These are phyloP conservation scores for Climacteris rufus DNA, from an alignment of 2,113 vertebrate genomes.

Conservation along the genomic window DNA sequence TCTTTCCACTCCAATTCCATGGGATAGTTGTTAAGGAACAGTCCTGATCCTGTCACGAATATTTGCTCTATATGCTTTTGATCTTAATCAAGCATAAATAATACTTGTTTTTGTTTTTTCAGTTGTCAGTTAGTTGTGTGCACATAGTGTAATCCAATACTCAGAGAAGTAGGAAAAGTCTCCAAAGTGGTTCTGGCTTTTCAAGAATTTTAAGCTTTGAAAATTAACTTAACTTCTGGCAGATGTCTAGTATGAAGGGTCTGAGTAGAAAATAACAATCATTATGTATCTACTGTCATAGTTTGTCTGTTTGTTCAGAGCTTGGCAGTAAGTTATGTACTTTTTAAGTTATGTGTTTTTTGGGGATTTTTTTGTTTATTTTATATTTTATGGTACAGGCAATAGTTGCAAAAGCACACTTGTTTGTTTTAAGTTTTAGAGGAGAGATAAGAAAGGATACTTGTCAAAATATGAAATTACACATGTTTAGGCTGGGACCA, in stretches of 20 bases:
- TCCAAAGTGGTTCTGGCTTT: background rate
- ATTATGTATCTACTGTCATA: background rate
- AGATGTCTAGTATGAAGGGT: background rate
- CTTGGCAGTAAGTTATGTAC: background rate
- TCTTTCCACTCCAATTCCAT: background rate
- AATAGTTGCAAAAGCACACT: background rate
- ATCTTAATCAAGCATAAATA: background rate
- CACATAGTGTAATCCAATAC: background rate
- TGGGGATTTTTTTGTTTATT: background rate
- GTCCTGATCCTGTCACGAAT: background rate
- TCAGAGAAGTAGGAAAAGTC: background rate
- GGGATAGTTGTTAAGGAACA: background rate
- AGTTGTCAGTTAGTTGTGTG: background rate
- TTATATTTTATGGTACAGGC: background rate
- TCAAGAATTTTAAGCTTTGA: background rate
- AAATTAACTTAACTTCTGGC: background rate
- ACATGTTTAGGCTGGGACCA: background rate
- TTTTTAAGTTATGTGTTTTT: background rate
- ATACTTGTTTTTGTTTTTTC: background rate
- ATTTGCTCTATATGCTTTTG: background rate
- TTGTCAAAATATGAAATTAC: background rate
- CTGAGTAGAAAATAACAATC: conserved; percentile 1
- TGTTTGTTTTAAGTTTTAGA: background rate
- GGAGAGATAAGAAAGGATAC: background rate
- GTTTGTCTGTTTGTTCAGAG: background rate